Percentiles rank a stretch among this genome's conserved stretches.
phyloP scores from a whole-genome alignment of 2,888 invertebrate genomes.

The Anoncus sp. region DNA sequence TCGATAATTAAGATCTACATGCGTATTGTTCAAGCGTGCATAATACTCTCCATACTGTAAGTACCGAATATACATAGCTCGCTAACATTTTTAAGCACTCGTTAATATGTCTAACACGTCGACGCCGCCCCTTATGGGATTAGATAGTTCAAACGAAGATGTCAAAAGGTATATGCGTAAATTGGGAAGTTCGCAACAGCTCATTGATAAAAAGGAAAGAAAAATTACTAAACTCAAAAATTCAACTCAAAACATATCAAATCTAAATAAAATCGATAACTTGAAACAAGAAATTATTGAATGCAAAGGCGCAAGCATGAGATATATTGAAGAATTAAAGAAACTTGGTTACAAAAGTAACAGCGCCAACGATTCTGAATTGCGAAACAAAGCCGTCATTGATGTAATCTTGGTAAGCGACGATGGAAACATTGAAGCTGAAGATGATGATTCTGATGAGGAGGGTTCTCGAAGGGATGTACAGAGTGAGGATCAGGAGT shows the following conservation, averaged over 20 bases:
- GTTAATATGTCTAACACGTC: neutral
- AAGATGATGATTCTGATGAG: constrained; percentile 9
- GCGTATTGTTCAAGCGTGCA: constrained; percentile 5
- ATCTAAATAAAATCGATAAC: constrained; percentile 11
- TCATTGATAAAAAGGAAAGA: constrained; percentile 12
- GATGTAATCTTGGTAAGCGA: constrained; percentile 19
- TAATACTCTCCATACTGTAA: constrained; percentile 14
- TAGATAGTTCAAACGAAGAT: constrained; percentile 12
- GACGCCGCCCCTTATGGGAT: constrained; percentile 22
- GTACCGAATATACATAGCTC: constrained; percentile 7
- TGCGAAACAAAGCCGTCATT: constrained; percentile 11
- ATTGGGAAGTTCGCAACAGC: constrained; percentile 12
- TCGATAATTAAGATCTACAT: constrained; percentile 8
- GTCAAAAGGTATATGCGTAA: constrained; percentile 20
- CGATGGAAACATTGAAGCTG: constrained; percentile 11
- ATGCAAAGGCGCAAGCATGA: constrained; percentile 23
- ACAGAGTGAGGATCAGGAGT: constrained; percentile 1
- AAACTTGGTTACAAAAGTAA: constrained; percentile 21
- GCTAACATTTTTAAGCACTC: constrained; percentile 4
- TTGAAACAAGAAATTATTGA: constrained; percentile 13
- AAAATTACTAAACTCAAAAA: constrained; percentile 6
- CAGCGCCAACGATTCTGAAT: constrained; percentile 16
- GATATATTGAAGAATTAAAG: constrained; percentile 22
- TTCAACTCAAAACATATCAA: constrained; percentile 9
- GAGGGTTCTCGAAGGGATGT: constrained; percentile 4